These are phyloP conservation scores for Dichetophora obliterata DNA, from an alignment of 2,888 invertebrate genomes.

Conservation along the genomic window DNA sequence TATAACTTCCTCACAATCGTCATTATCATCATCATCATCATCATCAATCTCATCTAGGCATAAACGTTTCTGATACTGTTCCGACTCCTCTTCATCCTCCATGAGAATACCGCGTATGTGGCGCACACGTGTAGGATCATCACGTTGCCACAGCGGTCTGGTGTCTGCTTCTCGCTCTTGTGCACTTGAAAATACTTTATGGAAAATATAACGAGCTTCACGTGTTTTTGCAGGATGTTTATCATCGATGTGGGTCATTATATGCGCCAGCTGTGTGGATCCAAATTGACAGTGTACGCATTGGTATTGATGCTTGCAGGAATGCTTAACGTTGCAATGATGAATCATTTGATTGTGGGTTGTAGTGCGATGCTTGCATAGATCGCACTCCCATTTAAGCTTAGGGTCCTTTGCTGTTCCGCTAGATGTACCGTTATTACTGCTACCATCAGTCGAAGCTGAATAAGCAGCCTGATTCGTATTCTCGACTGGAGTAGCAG, in stretches of 20 bases:
- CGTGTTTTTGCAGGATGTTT: conserved; percentile 71
- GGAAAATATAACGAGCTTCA: conserved; percentile 53
- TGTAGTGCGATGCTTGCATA: conserved; percentile 53
- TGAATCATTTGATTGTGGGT: conserved; percentile 55
- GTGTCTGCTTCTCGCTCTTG: conserved; percentile 49
- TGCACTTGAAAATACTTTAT: conserved; percentile 50
- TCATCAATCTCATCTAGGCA: conserved; percentile 42
- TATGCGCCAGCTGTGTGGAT: conserved; percentile 72
- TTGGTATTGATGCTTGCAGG: conserved; percentile 78
- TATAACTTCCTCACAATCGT: background rate
- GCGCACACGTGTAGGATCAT: conserved; percentile 72
- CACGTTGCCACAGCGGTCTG: conserved; percentile 74
- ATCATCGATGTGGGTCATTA: conserved; percentile 74
- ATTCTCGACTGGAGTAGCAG: conserved; percentile 1
- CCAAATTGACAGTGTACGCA: conserved; percentile 78
- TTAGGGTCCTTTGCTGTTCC: conserved; percentile 45
- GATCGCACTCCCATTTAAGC: conserved; percentile 60
- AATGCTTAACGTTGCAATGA: conserved; percentile 70
- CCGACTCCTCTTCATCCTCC: conserved; percentile 70
- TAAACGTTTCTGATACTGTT: conserved; percentile 47
- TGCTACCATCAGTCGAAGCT: background rate
- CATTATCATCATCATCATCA: conserved; percentile 43
- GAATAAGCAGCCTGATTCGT: background rate
- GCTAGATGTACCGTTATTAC: background rate
- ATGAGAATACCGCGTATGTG: conserved; percentile 75